Evolutionary conservation across 2,797 vertebrate species (phyloP), one percentile per base, ranked within the genome.

Genomic region (Silurus aristotelis): DNA sequence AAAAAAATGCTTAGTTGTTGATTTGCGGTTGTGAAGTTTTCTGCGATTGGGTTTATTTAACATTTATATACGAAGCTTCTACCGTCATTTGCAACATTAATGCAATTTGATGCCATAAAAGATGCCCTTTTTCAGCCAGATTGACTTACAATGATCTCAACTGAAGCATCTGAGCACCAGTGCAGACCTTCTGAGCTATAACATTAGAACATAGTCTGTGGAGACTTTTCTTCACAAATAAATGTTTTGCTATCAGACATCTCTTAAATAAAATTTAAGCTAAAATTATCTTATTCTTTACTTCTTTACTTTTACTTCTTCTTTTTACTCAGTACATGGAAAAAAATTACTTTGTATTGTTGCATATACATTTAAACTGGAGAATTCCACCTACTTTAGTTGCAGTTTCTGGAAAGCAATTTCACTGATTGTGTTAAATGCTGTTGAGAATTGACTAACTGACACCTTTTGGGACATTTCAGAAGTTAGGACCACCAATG

Each of bases 401-500:
- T 63, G 56, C 43, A 1, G 1, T 79, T 56, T 61, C 25, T 66
- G 43, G 72, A 80, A 55, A 83, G 81, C 25, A 31, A 27, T 66
- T 80, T 38, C 17, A 25, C 68, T 70, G 58, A 77, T 10, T n/a
- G 55, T 17, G 19, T 55, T 13, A 67, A 20, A 9, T 17, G 3
- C 14, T 58, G 48, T 64, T 82, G 2, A 15, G 46, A 82, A 17
- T 76, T 70, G 19, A 31, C 20, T 66, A 14, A 64, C 1, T 87
- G 48, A 8, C 80, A 19, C 83, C 14, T 75, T 81, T 79, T 64
- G 66, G 70, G 58, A 48, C 79, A 75, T 70, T 83, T 22, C 86
- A 96, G 96, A 95, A 96, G 91, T 92, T 94, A 67, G 89, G 86
- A 80, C 84, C 92, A 0, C 92, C 93, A 72, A 93, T 95, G 90